A percentile compares a stretch with the other conserved stretches of the same genome.
phyloP scores from a whole-genome alignment of 2,797 vertebrate species.

The Myripristis jacobus region DNA sequence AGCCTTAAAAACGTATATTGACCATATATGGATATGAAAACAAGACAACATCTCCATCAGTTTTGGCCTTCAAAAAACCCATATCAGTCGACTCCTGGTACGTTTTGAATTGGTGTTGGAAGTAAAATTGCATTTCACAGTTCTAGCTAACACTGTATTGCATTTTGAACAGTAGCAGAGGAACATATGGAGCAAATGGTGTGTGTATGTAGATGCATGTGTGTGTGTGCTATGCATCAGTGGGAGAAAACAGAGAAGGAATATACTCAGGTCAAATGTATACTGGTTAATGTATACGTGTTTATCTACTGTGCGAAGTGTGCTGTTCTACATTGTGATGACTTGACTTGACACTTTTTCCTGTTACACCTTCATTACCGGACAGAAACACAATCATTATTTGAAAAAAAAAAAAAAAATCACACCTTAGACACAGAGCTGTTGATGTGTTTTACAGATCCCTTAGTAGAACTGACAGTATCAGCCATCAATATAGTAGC shows the following conservation, averaged over 20 bases:
- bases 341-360: neutral
- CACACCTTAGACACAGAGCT: neutral
- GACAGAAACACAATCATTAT: slow-evolving; percentile 51
- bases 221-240: neutral
- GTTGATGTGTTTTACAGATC: neutral
- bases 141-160: slow-evolving; percentile 58
- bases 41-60: too few relatives aligned
- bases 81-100: slow-evolving; percentile 7
- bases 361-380: slow-evolving; percentile 61
- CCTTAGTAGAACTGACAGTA: neutral
- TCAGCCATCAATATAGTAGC: slow-evolving; percentile 7
- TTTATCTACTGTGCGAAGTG: slow-evolving; percentile 18
- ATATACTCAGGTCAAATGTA: neutral
- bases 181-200: slow-evolving; percentile 30
- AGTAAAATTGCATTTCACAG: slow-evolving; percentile 62
- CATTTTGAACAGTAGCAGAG: slow-evolving; percentile 38
- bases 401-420: slow-evolving; percentile 13
- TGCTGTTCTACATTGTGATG: slow-evolving; percentile 2
- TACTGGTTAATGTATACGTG: slow-evolving; percentile 10
- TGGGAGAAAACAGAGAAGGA: slow-evolving; percentile 1
- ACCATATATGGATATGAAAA: too few relatives aligned
- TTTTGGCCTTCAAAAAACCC: too few relatives aligned
- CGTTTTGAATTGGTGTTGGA: slow-evolving; percentile 46
- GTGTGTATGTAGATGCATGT: slow-evolving; percentile 1
- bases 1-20: too few relatives aligned